A percentile compares a stretch with the other conserved stretches of the same genome.
These are phyloP conservation scores for Sminthurinus signatus DNA, from an alignment of 1,140 invertebrate species.

Conservation along the genomic window DNA sequence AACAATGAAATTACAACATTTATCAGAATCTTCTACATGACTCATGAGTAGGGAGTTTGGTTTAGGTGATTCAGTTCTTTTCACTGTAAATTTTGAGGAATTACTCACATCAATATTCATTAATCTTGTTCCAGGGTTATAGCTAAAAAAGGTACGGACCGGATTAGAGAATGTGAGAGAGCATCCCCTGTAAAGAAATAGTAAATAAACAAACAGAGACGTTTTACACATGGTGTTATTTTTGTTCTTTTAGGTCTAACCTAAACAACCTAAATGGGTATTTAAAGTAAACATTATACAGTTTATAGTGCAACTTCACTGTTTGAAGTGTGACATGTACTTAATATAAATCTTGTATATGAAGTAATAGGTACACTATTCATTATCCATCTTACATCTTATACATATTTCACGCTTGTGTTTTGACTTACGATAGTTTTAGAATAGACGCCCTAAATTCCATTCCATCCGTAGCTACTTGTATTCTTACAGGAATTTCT, in stretches of 20 bases:
- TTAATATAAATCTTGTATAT: no score
- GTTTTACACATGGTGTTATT: no score
- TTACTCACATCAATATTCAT: constrained; percentile 7
- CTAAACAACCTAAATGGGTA: no score
- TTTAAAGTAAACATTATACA: no score
- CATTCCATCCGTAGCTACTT: background rate
- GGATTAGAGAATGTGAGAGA: background rate
- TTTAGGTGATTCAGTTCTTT: constrained; percentile 2
- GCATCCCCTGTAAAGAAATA: background rate
- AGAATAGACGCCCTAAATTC: background rate
- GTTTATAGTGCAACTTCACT: no score
- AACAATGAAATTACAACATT: no score
- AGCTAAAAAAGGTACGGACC: background rate
- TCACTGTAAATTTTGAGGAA: background rate
- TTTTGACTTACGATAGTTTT: background rate
- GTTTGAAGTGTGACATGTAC: no score
- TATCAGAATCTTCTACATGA: background rate
- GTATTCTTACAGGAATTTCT: background rate
- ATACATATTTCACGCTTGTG: no score
- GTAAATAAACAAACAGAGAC: no score
- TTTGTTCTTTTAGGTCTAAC: no score
- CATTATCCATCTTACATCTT: no score
- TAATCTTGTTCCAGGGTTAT: background rate
- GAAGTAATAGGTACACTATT: no score
- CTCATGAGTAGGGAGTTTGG: background rate